phyloP scores from a whole-genome alignment of 2,888 invertebrate species.

The Tupiocoris notatus region DNA sequence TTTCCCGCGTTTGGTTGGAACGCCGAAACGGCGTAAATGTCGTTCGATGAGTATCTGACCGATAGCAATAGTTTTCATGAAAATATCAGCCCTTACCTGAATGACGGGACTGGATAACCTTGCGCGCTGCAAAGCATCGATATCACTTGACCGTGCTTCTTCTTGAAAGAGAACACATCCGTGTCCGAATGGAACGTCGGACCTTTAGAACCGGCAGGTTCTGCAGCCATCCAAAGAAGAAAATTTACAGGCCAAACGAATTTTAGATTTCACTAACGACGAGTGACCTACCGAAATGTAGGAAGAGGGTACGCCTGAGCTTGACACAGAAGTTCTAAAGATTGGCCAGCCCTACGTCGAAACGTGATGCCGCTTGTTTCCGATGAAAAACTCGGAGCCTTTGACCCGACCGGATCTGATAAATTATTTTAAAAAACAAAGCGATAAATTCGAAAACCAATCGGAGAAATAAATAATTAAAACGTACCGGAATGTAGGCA shows the following conservation, averaged over 20 bases:
- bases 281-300: conserved; percentile 58
- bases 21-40: no score
- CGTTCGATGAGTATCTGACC: no score
- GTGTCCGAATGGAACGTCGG: conserved; percentile 61
- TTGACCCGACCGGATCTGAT: conserved; percentile 66
- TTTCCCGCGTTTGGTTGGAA: no score
- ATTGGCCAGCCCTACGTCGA: conserved; percentile 12
- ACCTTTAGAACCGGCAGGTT: conserved; percentile 59
- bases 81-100: conserved; percentile 59
- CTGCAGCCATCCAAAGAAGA: conserved; percentile 35
- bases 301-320: conserved; percentile 69
- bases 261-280: conserved; percentile 17
- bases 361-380: conserved; percentile 23
- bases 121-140: conserved; percentile 60
- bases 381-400: conserved; percentile 65
- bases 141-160: conserved; percentile 52
- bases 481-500: conserved; percentile 61
- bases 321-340: conserved; percentile 57
- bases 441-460: conserved; percentile 1
- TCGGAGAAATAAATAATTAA: conserved; percentile 15
- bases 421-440: conserved; percentile 29
- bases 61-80: no score
- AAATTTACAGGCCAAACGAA: conserved; percentile 21
- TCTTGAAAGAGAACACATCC: conserved; percentile 51
- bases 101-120: conserved; percentile 60